These are phyloP conservation scores for Drosophila sechellia DNA, from an alignment of 1,140 invertebrate species.

Conservation along the genomic window DNA sequence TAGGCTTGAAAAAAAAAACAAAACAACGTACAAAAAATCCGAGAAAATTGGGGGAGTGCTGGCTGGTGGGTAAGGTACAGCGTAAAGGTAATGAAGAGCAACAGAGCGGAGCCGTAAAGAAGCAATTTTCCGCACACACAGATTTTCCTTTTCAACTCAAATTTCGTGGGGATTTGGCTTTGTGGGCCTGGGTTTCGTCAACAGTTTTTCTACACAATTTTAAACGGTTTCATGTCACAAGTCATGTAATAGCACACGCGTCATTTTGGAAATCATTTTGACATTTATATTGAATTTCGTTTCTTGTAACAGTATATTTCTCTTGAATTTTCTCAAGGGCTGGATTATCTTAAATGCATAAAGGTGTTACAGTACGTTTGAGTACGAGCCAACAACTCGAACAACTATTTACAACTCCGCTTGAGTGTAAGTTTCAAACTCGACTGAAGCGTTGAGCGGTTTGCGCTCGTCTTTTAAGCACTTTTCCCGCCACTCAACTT, in stretches of 20 bases:
- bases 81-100: conserved; percentile 54
- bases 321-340: conserved; percentile 13
- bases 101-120: conserved; percentile 37
- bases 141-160: conserved; percentile 47
- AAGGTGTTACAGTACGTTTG: conserved; percentile 80
- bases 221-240: conserved; percentile 16
- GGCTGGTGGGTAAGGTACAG: conserved; percentile 18
- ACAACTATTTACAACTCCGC: conserved; percentile 84
- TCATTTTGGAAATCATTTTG: conserved; percentile 36
- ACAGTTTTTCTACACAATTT: conserved; percentile 20
- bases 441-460: conserved; percentile 78
- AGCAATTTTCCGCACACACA: conserved; percentile 49
- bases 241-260: conserved; percentile 19
- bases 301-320: conserved; percentile 4
- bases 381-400: conserved; percentile 84
- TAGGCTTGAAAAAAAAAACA: conserved; percentile 21
- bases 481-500: conserved; percentile 23
- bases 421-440: conserved; percentile 84
- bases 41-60: conserved; percentile 17
- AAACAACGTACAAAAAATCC: conserved; percentile 9
- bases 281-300: conserved; percentile 18
- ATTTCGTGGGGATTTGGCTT: conserved; percentile 44
- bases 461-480: conserved; percentile 69
- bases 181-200: conserved; percentile 3
- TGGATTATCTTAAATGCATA: conserved; percentile 5